Evolutionary conservation across 2,797 vertebrate genomes (phyloP).

Genomic region (Enoplosus armatus): DNA sequence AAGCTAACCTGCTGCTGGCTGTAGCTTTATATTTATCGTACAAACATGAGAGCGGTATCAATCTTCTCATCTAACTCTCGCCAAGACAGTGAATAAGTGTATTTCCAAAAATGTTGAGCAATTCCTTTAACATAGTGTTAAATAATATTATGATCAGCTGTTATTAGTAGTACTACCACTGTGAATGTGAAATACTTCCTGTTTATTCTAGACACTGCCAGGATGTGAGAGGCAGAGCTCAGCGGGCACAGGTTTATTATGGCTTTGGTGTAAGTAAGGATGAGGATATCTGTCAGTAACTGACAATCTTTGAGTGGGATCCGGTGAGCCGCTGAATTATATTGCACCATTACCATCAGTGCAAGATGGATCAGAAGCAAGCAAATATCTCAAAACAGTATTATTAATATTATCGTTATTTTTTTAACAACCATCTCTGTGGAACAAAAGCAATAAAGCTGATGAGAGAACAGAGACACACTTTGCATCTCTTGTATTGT

Average conservation of each 20-base stretch:
- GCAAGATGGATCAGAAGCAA: neutral
- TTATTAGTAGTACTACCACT: neutral
- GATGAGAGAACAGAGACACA: slow-evolving; percentile 27
- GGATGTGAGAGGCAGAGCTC: slow-evolving; percentile 18
- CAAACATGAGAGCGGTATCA: neutral
- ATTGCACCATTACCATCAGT: neutral
- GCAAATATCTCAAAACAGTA: slow-evolving; percentile 17
- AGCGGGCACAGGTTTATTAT: slow-evolving; percentile 6
- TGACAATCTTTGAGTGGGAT: slow-evolving; percentile 11
- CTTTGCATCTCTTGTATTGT: slow-evolving; percentile 18
- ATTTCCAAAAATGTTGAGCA: neutral
- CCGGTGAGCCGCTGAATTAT: neutral
- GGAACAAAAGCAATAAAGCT: slow-evolving; percentile 24
- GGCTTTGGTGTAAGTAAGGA: slow-evolving; percentile 7
- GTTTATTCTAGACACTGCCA: neutral
- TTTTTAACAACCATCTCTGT: slow-evolving; percentile 9
- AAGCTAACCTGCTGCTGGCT: neutral
- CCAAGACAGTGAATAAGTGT: neutral
- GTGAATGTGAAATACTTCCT: neutral
- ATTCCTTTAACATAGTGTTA: slow-evolving; percentile 8
- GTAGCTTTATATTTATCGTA: neutral
- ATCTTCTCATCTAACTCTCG: neutral
- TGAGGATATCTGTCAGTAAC: slow-evolving; percentile 12
- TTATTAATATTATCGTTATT: slow-evolving; percentile 8
- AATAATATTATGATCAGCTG: slow-evolving; percentile 4